Percentiles rank a stretch among this genome's conserved stretches.
Evolutionary conservation across 2,113 vertebrate genomes (phyloP).

Genomic region (Hydrochoerus hydrochaeris): DNA sequence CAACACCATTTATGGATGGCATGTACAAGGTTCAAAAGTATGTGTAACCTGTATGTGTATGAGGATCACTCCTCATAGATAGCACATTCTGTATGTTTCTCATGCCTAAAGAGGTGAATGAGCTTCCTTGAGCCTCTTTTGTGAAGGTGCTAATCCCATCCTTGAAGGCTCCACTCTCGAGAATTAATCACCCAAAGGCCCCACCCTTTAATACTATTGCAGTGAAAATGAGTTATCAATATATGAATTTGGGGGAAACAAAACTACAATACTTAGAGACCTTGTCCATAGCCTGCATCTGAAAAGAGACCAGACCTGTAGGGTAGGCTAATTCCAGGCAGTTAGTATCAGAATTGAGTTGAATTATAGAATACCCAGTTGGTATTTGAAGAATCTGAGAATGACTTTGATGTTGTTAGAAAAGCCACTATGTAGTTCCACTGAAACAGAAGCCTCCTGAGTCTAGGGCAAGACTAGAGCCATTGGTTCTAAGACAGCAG

Average conservation of each 20-base stretch:
- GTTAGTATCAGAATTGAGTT: background rate
- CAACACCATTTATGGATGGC: background rate
- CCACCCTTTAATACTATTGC: background rate
- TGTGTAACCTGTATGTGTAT: background rate
- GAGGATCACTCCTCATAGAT: background rate
- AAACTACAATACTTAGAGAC: background rate
- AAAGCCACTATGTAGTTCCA: background rate
- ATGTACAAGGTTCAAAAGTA: background rate
- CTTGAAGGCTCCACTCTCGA: background rate
- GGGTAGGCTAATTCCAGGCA: background rate
- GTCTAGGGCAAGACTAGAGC: background rate
- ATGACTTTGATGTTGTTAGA: background rate
- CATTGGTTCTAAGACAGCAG: background rate
- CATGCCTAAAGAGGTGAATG: too few species aligned
- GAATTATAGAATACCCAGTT: background rate
- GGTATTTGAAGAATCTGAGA: background rate
- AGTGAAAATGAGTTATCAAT: background rate
- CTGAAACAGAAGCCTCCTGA: background rate
- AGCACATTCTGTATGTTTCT: background rate
- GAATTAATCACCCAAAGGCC: background rate
- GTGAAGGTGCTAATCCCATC: background rate
- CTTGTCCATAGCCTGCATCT: background rate
- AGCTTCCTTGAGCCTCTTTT: background rate
- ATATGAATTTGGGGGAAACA: background rate
- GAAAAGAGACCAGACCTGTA: fast-evolving